Conservation (phyloP, 2,888 invertebrate species). For the Melinaea menophilus region DNA sequence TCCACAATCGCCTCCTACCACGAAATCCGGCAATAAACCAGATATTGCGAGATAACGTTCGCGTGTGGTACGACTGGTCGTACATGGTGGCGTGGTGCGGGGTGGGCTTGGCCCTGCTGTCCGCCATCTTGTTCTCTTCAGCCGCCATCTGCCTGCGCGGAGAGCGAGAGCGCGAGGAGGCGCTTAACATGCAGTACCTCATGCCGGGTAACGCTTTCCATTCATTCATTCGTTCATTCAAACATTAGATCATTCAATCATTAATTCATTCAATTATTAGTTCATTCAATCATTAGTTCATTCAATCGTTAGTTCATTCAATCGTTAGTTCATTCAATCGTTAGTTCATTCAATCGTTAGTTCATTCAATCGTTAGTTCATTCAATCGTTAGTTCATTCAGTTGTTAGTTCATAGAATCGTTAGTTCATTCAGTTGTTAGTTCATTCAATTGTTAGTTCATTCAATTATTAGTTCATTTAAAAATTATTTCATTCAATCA, state of each 20-base stretch:
- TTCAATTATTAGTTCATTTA: neutral
- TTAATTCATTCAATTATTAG: constrained; percentile 7
- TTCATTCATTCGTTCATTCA: constrained; percentile 13
- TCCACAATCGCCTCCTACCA: constrained; percentile 4
- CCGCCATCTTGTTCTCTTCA: constrained; percentile 94
- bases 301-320: neutral
- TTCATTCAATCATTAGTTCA: neutral
- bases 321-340: neutral
- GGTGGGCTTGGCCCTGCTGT: constrained; percentile 93
- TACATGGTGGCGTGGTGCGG: constrained; percentile 98
- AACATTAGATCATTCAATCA: neutral
- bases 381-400: neutral
- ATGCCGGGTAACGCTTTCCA: constrained; percentile 88
- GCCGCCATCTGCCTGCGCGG: constrained; percentile 96
- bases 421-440: no score
- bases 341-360: neutral
- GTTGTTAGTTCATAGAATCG: no score
- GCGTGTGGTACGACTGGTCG: constrained; percentile 96
- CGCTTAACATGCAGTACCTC: constrained; percentile 97
- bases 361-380: neutral
- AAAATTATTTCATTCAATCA: neutral
- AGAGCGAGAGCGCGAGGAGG: constrained; percentile 95
- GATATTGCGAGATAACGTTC: constrained; percentile 91
- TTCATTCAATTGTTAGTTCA: neutral
- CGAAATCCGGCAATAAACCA: constrained; percentile 64